A percentile compares a stretch with the other conserved stretches of the same genome.
phyloP scores from a whole-genome alignment of 1,140 invertebrate genomes.

The Drosophila malerkotliana region DNA sequence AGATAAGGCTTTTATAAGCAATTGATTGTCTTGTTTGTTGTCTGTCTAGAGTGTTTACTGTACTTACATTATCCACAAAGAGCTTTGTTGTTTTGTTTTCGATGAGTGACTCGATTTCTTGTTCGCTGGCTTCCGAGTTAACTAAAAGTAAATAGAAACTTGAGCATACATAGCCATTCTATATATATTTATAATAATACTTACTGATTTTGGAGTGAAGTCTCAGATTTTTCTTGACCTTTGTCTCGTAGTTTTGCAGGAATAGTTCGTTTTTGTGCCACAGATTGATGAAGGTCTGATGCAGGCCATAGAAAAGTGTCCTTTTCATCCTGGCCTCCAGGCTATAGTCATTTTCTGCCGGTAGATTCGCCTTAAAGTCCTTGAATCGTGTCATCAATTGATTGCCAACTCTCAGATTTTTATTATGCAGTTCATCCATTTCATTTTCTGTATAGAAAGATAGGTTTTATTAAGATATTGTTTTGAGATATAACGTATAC shows the following conservation, averaged over 20 bases:
- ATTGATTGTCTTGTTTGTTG: neutral
- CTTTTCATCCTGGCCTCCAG: conserved; percentile 80
- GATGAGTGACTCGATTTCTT: conserved; percentile 79
- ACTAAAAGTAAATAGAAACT: conserved; percentile 40
- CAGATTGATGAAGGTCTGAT: conserved; percentile 77
- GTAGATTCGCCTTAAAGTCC: conserved; percentile 77
- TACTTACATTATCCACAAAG: conserved; percentile 82
- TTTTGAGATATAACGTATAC: neutral
- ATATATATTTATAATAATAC: conserved; percentile 2
- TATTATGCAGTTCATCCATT: conserved; percentile 74
- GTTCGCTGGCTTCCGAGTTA: conserved; percentile 75
- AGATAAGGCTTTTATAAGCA: neutral
- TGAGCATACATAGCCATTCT: neutral
- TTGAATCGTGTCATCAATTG: conserved; percentile 71
- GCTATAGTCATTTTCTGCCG: conserved; percentile 73
- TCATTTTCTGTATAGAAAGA: conserved; percentile 58
- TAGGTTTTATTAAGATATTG: conserved; percentile 13
- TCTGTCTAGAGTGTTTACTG: neutral
- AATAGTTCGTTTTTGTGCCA: conserved; percentile 82
- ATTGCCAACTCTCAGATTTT: conserved; percentile 74
- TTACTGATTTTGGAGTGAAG: conserved; percentile 81
- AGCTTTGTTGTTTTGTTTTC: conserved; percentile 80
- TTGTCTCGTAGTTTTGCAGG: conserved; percentile 71
- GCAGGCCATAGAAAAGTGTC: conserved; percentile 77
- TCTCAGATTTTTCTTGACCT: conserved; percentile 76